Conservation (phyloP, 2,797 vertebrate species). For the Cynopterus sphinx region DNA sequence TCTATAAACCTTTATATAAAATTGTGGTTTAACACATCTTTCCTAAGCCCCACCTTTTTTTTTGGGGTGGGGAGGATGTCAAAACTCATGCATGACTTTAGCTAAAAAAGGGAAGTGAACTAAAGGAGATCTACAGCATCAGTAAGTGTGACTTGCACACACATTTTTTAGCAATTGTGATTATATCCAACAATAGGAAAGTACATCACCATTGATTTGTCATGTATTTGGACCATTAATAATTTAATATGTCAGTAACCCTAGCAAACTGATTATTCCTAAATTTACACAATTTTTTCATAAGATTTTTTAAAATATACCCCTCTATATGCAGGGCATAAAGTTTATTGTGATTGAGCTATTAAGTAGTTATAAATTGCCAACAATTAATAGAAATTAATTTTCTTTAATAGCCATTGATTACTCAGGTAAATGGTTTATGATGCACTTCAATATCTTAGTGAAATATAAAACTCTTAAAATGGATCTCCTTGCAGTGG, state of each 20-base stretch:
- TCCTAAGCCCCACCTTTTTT: not conserved
- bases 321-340: not conserved
- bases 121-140: not conserved
- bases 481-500: not conserved
- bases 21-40: conserved; percentile 22
- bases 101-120: not conserved
- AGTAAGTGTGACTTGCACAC: not conserved
- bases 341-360: not conserved
- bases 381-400: conserved; percentile 58
- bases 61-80: not conserved
- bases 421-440: conserved; percentile 60
- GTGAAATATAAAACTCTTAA: conserved; percentile 46
- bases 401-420: conserved; percentile 48
- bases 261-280: conserved; percentile 35
- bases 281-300: conserved; percentile 44
- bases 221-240: not conserved
- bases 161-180: conserved; percentile 9
- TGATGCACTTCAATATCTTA: not conserved
- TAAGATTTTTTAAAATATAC: conserved; percentile 42
- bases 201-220: not conserved
- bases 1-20: not conserved
- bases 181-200: not conserved
- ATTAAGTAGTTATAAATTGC: conserved; percentile 43
- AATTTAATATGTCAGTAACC: not conserved
- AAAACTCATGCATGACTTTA: not conserved